Percentiles rank a stretch among this genome's conserved stretches.
Conservation (phyloP, 1,140 invertebrate genomes). For the Drosophila auraria region DNA sequence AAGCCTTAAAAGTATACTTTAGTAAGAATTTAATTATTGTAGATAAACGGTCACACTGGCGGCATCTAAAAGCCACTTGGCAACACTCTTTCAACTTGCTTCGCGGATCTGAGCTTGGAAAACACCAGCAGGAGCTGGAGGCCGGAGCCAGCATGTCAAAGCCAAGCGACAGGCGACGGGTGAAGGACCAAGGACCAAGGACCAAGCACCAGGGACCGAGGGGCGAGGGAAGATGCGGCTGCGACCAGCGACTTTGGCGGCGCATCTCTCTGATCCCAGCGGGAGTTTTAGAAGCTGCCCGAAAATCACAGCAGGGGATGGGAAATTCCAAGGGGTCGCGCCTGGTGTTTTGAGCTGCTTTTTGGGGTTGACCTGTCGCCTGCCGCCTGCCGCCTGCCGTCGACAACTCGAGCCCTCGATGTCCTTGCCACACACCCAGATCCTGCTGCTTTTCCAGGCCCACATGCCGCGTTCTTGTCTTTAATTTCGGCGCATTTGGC, state of each 20-base stretch:
- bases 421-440: conserved; percentile 24
- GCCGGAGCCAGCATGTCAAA: conserved; percentile 26
- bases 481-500: conserved; percentile 81
- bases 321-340: conserved; percentile 30
- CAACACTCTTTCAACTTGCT: background rate
- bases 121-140: background rate
- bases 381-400: conserved; percentile 23
- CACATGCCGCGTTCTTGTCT: conserved; percentile 72
- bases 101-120: background rate
- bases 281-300: conserved; percentile 63
- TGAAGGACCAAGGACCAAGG: conserved; percentile 7
- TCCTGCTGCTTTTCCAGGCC: conserved; percentile 27
- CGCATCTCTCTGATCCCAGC: conserved; percentile 81
- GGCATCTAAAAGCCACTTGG: background rate
- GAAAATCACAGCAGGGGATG: conserved; percentile 76
- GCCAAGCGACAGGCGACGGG: conserved; percentile 28
- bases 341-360: conserved; percentile 56
- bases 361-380: conserved; percentile 58
- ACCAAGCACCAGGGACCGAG: background rate
- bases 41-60: too few relatives aligned
- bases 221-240: conserved; percentile 17
- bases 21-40: too few relatives aligned
- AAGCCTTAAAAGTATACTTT: too few relatives aligned
- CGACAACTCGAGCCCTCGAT: conserved; percentile 34
- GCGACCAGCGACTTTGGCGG: conserved; percentile 45